Evolutionary conservation across 2,113 vertebrate species (phyloP).

Genomic region (Tautogolabrus adspersus): DNA sequence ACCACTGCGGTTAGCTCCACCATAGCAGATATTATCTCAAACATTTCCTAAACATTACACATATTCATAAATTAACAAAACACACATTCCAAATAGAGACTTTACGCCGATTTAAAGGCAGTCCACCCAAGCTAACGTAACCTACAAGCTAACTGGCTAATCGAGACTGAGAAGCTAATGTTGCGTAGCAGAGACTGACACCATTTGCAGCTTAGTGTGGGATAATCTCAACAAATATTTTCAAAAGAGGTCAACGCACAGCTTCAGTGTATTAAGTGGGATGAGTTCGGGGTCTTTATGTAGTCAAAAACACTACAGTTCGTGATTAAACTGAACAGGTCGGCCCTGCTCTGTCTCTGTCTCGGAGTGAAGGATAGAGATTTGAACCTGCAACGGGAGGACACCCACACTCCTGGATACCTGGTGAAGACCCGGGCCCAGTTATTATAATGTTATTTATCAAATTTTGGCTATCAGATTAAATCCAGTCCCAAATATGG

Average conservation of each 20-base stretch:
- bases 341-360: background rate
- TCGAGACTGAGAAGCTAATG: slow-evolving; percentile 40
- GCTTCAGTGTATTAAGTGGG: background rate
- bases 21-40: accelerated
- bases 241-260: accelerated
- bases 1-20: background rate
- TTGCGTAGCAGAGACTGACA: slow-evolving; percentile 65
- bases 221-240: background rate
- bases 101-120: slow-evolving; percentile 6
- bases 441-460: too few species aligned
- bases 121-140: slow-evolving; percentile 12
- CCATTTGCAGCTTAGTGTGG: background rate
- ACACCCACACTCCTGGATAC: slow-evolving; percentile 12
- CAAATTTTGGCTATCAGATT: background rate
- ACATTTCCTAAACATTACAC: accelerated
- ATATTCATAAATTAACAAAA: background rate
- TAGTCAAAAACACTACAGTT: background rate
- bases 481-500: too few species aligned
- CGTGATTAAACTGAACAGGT: background rate
- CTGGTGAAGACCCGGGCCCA: slow-evolving; percentile 6
- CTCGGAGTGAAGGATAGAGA: slow-evolving; percentile 8
- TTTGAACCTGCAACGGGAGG: slow-evolving; percentile 15
- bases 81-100: too few species aligned
- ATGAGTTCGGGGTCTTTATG: accelerated
- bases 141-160: slow-evolving; percentile 63